Evolutionary conservation across 2,113 vertebrate species (phyloP), one percentile per base, ranked within the genome.

Genomic region (Cryptomyrus ogoouensis): DNA sequence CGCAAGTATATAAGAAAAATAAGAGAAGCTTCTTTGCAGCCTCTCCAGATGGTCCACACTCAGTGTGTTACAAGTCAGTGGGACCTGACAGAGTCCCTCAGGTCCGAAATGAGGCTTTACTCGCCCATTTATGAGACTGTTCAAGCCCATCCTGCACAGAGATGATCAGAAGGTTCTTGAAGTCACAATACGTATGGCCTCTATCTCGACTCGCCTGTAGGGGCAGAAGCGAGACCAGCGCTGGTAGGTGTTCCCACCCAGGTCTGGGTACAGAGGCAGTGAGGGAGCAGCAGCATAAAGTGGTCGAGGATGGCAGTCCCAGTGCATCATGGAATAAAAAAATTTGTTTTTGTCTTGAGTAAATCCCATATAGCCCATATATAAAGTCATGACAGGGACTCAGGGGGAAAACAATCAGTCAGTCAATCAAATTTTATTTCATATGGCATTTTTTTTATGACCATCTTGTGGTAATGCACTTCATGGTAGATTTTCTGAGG

Each of bases 401-500:
- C n/a, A 1, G 42, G 19, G 83, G 24, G 83, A 42, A 84, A 84
- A 47, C 21, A 84, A 84, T 84, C 83, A 84, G 42, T 84, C 17
- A 44, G 39, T 47, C 83, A 84, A 84, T 84, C 83, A 84, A 44
- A 84, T 47, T 84, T 47, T 24, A 84, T 84, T 44, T 47, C 83
- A 84, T 84, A 47, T 47, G 83, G 83, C 83, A 84, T 46, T 10
- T 84, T 21, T 42, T 84, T 47, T 21, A 44, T 47, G 44, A 42
- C 39, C 39, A 84, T 44, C 9, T 24, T 12, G 21, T 84, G 21
- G 83, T 39, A 49, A 44, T 3, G 44, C 44, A 46, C 44, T 84
- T 84, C 83, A 46, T 42, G 44, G 83, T 84, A 47, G 42, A 47
- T 84, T 47, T 47, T 84, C 42, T 5, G 24, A 44, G 24, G 83